phyloP scores from a whole-genome alignment of 30 jellyfish, hydroid and myxozoan genomes.

The Pseudorhiza aurosa region DNA sequence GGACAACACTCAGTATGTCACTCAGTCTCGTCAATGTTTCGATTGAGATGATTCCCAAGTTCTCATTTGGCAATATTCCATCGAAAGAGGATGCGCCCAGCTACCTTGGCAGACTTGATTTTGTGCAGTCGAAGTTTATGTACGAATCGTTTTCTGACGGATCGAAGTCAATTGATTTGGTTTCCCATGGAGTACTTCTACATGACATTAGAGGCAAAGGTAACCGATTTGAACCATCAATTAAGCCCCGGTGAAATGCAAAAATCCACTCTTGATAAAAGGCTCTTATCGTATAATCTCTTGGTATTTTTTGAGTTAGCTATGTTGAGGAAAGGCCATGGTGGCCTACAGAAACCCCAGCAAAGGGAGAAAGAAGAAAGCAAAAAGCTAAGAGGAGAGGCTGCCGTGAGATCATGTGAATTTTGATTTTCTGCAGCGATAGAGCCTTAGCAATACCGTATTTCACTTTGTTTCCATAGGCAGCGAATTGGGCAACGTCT shows the following conservation, averaged over 20 bases:
- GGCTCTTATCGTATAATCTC: too few relatives aligned
- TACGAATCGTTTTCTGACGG: constrained; percentile 98
- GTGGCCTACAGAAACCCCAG: too few relatives aligned
- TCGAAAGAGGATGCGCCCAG: constrained; percentile 47
- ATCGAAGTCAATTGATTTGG: constrained; percentile 93
- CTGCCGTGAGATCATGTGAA: too few relatives aligned
- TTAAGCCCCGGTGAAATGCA: too few relatives aligned
- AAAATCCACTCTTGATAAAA: too few relatives aligned
- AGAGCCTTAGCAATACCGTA: too few relatives aligned
- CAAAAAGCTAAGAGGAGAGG: too few relatives aligned
- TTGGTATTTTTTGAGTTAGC: too few relatives aligned
- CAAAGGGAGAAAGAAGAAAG: too few relatives aligned
- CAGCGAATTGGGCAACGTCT: constrained; percentile 53
- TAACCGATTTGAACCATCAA: too few relatives aligned
- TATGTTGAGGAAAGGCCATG: too few relatives aligned
- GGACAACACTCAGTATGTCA: constrained; percentile 95
- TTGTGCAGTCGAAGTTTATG: constrained; percentile 83
- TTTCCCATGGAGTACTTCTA: constrained; percentile 91
- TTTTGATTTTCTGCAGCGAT: too few relatives aligned
- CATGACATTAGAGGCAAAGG: constrained; percentile 84
- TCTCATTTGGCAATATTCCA: constrained; percentile 84
- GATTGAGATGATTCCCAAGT: constrained; percentile 81
- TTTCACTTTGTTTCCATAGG: constrained; percentile 1
- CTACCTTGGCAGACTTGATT: constrained; percentile 84
- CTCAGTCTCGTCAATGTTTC: constrained; percentile 89